Percentiles rank a stretch among this genome's conserved stretches.
phyloP scores from a whole-genome alignment of 2,888 invertebrate species.

The Xylocampa areola region DNA sequence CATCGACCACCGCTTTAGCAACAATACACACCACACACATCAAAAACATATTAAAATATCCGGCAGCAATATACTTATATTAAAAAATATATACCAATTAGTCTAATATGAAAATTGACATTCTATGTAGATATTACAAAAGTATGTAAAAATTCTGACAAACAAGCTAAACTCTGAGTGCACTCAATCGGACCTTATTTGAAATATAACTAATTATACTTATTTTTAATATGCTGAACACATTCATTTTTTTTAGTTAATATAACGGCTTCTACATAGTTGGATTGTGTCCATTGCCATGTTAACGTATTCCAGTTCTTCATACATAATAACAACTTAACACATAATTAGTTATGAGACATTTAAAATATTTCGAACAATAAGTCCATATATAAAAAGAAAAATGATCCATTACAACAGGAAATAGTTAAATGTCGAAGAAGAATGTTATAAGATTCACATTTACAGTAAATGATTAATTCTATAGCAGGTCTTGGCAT shows the following conservation, averaged over 20 bases:
- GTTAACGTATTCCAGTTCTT: constrained; percentile 5
- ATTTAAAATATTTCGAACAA: constrained; percentile 1
- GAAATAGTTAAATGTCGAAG: neutral
- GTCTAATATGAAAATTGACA: constrained; percentile 13
- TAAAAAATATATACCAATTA: constrained; percentile 19
- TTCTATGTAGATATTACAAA: constrained; percentile 9
- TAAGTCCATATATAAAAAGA: neutral
- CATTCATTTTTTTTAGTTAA: constrained; percentile 5
- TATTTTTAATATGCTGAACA: constrained; percentile 5
- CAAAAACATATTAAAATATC: constrained; percentile 31
- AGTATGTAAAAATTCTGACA: neutral
- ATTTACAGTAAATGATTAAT: neutral
- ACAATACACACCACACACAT: constrained; percentile 20
- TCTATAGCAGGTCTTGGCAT: neutral
- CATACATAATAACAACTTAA: constrained; percentile 10
- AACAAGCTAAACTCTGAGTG: no score
- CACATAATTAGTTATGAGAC: neutral
- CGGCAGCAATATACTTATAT: constrained; percentile 20
- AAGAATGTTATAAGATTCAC: neutral
- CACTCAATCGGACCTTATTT: no score
- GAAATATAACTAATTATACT: neutral
- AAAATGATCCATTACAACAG: constrained; percentile 3
- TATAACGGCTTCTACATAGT: constrained; percentile 1
- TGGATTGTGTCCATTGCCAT: constrained; percentile 4
- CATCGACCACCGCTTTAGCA: constrained; percentile 34